Conservation (phyloP, 2,797 vertebrate genomes). For the Myotis myotis region DNA sequence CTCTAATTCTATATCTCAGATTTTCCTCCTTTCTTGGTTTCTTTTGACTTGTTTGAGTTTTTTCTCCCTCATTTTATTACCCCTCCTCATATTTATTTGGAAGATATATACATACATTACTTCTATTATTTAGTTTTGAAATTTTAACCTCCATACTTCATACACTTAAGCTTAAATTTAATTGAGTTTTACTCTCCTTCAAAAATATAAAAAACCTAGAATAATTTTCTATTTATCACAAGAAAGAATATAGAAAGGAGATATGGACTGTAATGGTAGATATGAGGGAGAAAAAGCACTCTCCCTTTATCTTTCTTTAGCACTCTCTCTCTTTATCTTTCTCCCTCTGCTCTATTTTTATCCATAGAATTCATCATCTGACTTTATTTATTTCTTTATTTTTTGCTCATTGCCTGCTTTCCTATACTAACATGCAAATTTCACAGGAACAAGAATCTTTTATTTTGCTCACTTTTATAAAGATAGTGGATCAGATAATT, state of each 20-base stretch:
- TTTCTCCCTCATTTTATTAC: neutral
- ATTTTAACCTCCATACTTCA: neutral
- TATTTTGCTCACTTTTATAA: neutral
- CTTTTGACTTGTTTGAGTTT: neutral
- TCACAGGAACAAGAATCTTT: neutral
- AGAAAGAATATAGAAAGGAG: neutral
- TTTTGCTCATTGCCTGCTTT: neutral
- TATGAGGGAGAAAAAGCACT: neutral
- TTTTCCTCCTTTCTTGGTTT: constrained; percentile 11
- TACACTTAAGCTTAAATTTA: neutral
- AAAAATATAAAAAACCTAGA: neutral
- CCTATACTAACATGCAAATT: neutral
- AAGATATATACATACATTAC: neutral
- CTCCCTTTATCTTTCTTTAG: neutral
- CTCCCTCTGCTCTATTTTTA: neutral
- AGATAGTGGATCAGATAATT: neutral
- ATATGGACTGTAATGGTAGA: neutral
- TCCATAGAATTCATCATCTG: neutral
- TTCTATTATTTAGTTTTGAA: neutral
- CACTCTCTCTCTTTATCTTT: neutral
- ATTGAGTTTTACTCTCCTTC: neutral
- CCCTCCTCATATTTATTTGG: neutral
- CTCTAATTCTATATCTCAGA: neutral
- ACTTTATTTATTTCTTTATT: neutral
- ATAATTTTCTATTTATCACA: neutral